Evolutionary conservation across 2,797 vertebrate genomes (phyloP).

Genomic region (Tachyglossus aculeatus): DNA sequence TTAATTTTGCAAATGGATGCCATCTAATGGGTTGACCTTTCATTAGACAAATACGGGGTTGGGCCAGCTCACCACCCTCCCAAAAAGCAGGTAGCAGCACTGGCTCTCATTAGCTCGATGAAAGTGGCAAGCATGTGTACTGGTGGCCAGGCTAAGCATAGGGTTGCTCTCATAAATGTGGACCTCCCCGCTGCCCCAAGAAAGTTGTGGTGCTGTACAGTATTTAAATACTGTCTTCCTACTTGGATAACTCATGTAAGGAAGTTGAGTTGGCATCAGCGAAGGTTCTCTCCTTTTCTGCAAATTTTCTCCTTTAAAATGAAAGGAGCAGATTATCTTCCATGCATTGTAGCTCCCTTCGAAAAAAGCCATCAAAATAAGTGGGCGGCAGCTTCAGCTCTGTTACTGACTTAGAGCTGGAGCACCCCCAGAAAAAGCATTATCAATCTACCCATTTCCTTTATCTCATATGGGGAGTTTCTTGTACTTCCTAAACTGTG

Average conservation of each 20-base stretch:
- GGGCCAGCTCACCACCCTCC: slow-evolving; percentile 32
- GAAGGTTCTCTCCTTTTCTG: not conserved
- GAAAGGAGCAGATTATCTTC: not conserved
- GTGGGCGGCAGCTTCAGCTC: not conserved
- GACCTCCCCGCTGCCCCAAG: not conserved
- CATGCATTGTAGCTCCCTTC: not conserved
- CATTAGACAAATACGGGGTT: slow-evolving; percentile 67
- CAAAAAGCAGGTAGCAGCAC: slow-evolving; percentile 44
- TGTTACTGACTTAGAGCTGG: not conserved
- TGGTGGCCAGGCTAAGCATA: slow-evolving; percentile 34
- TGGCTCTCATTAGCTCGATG: slow-evolving; percentile 56
- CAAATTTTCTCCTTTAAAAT: not conserved
- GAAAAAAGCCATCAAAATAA: not conserved
- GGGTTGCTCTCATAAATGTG: slow-evolving; percentile 32
- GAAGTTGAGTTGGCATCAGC: not conserved
- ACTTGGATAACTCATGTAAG: not conserved
- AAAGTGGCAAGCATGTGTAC: not conserved
- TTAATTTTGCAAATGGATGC: slow-evolving; percentile 69
- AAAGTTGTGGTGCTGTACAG: slow-evolving; percentile 6
- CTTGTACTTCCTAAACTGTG: no score
- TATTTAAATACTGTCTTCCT: slow-evolving; percentile 40
- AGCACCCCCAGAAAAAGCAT: not conserved
- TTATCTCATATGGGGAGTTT: not conserved
- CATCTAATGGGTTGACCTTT: slow-evolving; percentile 61
- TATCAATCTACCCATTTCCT: not conserved